Conservation (phyloP, 2,113 vertebrate species). For the Alethe castanea region DNA sequence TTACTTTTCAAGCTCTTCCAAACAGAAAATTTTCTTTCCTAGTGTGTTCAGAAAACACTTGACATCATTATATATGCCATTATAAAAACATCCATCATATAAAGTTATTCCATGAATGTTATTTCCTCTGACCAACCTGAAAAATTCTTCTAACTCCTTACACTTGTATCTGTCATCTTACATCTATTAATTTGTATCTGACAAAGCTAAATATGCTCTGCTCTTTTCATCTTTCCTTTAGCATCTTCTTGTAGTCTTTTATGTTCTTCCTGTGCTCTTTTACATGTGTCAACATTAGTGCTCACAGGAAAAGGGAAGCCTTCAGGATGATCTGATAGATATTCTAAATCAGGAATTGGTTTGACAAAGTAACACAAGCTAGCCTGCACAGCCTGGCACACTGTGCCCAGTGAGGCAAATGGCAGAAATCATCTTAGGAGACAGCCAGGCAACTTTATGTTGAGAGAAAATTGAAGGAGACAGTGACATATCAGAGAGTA, state of each 20-base stretch:
- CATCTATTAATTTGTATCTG: background rate
- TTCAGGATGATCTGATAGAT: conserved; percentile 12
- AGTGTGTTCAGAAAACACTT: background rate
- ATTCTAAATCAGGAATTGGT: background rate
- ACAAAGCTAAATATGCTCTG: background rate
- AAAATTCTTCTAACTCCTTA: background rate
- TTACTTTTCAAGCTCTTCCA: background rate
- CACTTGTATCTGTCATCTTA: background rate
- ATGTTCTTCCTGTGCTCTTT: background rate
- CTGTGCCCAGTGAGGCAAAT: background rate
- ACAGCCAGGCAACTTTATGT: conserved; percentile 35
- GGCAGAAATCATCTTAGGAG: conserved; percentile 46
- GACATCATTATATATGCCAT: background rate
- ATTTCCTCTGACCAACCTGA: conserved; percentile 4
- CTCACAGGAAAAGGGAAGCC: background rate
- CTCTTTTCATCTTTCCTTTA: background rate
- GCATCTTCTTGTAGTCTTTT: background rate
- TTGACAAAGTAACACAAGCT: conserved; percentile 30
- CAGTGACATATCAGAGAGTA: background rate
- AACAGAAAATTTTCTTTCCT: background rate
- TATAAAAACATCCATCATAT: background rate
- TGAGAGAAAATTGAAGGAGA: background rate
- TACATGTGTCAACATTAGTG: background rate
- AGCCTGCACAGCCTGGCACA: background rate
- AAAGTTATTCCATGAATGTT: background rate